Conservation (phyloP, 1,140 invertebrate genomes). For the Pectinophora gossypiella region DNA sequence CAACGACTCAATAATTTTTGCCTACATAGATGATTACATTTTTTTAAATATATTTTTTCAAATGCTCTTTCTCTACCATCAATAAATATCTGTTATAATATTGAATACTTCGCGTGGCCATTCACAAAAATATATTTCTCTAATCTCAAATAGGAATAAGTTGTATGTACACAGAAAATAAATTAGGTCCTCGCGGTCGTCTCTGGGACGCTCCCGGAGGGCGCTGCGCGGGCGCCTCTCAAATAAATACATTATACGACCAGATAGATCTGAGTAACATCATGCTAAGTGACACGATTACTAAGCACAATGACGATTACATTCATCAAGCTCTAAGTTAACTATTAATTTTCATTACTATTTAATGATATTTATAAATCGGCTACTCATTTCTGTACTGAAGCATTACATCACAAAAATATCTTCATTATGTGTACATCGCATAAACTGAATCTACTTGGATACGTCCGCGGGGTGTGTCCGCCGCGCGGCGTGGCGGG, state of each 20-base stretch:
- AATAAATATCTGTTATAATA: conserved; percentile 11
- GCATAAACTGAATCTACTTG: not conserved
- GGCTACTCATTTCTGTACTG: conserved; percentile 63
- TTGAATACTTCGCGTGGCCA: conserved; percentile 4
- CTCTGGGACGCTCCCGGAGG: not conserved
- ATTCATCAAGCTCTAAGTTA: conserved; percentile 70
- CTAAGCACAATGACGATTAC: conserved; percentile 73
- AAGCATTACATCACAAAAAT: conserved; percentile 61
- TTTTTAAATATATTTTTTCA: not conserved
- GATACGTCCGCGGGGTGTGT: not conserved
- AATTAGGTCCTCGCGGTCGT: not conserved
- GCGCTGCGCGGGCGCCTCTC: not conserved
- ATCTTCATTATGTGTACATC: conserved; percentile 20
- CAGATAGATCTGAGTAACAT: conserved; percentile 60
- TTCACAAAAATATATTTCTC: conserved; percentile 51
- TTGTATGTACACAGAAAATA: conserved; percentile 21
- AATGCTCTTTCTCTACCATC: conserved; percentile 21
- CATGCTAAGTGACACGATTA: conserved; percentile 64
- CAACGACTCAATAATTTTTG: not conserved
- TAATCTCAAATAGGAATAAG: conserved; percentile 39
- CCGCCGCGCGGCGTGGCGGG: no score
- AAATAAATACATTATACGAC: conserved; percentile 47
- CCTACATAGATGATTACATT: conserved; percentile 1
- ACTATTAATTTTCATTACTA: conserved; percentile 54
- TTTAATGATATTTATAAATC: conserved; percentile 51